phyloP scores from a whole-genome alignment of 2,113 vertebrate genomes.

The Microcebus lehilahytsara region DNA sequence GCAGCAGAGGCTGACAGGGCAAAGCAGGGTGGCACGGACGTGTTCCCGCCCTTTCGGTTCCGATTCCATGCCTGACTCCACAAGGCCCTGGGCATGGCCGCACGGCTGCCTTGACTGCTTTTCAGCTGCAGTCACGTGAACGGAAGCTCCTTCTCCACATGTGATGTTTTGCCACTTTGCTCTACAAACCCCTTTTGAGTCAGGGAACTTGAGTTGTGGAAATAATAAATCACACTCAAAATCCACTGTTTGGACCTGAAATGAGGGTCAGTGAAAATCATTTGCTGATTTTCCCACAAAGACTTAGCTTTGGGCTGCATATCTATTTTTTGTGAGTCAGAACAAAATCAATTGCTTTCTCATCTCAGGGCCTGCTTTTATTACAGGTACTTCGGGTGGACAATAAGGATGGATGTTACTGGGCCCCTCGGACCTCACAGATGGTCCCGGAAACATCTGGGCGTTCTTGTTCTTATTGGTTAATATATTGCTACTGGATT shows the following conservation, averaged over 20 bases:
- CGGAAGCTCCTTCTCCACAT: background rate
- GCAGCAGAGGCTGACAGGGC: background rate
- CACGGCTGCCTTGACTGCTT: background rate
- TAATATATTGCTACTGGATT: background rate
- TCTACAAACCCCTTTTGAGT: background rate
- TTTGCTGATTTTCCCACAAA: conserved; percentile 28
- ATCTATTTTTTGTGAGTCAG: conserved; percentile 55
- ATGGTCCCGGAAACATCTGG: background rate
- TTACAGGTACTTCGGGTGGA: background rate
- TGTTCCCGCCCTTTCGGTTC: background rate
- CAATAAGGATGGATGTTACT: background rate
- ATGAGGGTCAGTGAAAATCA: background rate
- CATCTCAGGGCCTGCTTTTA: background rate
- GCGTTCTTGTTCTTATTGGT: background rate
- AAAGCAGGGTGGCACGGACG: fast-evolving
- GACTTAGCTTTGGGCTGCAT: conserved; percentile 52
- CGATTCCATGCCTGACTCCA: fast-evolving
- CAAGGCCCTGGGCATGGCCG: fast-evolving
- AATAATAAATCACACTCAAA: background rate
- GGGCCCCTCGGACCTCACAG: background rate
- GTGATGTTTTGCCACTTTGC: background rate
- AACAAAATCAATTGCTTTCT: background rate
- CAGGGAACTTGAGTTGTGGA: background rate
- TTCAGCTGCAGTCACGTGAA: background rate
- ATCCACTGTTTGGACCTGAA: conserved; percentile 8